Percentiles rank a stretch among this genome's conserved stretches.
Conservation (phyloP, 2,797 vertebrate genomes). For the Hemibagrus guttatus region DNA sequence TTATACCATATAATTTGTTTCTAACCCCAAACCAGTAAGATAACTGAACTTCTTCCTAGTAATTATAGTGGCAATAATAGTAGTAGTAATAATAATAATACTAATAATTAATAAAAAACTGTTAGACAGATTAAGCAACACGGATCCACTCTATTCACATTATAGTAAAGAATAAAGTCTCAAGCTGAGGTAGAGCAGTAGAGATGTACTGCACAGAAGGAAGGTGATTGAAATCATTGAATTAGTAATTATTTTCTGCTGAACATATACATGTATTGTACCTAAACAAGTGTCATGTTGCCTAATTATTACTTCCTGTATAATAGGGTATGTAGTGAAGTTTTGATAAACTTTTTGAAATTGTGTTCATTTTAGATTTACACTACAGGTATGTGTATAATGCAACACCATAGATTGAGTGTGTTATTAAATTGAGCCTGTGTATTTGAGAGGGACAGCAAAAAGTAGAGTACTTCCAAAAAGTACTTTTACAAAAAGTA, state of each 20-base stretch:
- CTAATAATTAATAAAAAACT: neutral
- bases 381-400: neutral
- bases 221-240: neutral
- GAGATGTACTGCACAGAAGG: neutral
- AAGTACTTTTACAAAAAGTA: too few relatives aligned
- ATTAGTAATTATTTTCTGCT: neutral
- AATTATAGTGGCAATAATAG: too few relatives aligned
- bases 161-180: neutral
- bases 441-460: neutral
- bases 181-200: neutral
- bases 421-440: neutral
- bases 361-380: neutral
- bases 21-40: neutral
- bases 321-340: neutral
- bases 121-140: neutral
- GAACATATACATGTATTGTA: neutral
- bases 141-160: neutral
- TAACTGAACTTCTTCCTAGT: neutral
- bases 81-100: too few relatives aligned
- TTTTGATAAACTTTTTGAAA: neutral
- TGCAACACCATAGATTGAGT: neutral
- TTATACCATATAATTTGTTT: too few relatives aligned
- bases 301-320: neutral
- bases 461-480: slow-evolving; percentile 27
- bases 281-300: neutral